Conservation (phyloP, 92 coral and sea anemone species). For the Virgularia gustaviana region DNA sequence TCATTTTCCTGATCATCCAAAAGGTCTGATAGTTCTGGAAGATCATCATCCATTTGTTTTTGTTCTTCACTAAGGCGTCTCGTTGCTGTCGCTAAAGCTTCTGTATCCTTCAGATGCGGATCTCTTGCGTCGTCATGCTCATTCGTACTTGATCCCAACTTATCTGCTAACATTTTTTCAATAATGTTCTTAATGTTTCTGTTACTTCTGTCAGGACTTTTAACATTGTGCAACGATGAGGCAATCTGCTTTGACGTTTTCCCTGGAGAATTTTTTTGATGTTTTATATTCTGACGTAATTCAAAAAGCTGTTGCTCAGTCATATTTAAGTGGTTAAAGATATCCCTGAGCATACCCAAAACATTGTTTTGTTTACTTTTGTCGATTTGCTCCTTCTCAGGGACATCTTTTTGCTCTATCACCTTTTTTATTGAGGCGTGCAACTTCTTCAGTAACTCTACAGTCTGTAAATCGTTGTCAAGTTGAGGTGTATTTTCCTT, state of each 20-base stretch:
- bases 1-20: neutral
- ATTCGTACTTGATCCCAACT: too few species aligned
- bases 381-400: neutral
- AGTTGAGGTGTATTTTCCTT: neutral
- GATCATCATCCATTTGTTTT: neutral
- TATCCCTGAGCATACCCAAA: neutral
- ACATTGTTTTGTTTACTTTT: too few species aligned
- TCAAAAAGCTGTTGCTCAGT: neutral
- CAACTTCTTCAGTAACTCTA: conserved; percentile 10
- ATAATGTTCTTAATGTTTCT: neutral
- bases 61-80: neutral
- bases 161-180: neutral
- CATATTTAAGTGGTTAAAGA: neutral
- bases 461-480: neutral
- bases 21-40: conserved; percentile 1
- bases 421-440: neutral
- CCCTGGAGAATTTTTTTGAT: neutral
- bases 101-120: neutral
- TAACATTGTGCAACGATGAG: too few species aligned
- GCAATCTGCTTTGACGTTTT: too few species aligned
- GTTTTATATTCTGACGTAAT: neutral
- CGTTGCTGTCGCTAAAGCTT: neutral
- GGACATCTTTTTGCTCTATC: neutral
- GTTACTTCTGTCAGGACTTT: neutral
- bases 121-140: neutral